phyloP scores from a whole-genome alignment of 2,113 vertebrate species.

The Tachysurus vachellii region DNA sequence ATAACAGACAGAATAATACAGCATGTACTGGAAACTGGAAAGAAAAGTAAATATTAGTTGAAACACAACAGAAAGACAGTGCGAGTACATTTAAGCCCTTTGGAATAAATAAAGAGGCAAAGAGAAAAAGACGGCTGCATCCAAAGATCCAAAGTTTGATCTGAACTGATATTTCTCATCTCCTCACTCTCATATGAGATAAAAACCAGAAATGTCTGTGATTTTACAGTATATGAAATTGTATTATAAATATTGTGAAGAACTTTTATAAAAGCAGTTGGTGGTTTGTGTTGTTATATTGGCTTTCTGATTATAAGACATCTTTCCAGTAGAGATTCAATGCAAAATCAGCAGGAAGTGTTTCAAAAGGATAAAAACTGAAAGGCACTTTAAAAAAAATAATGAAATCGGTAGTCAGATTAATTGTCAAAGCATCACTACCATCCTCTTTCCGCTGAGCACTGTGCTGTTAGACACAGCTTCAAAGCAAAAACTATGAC shows the following conservation, averaged over 20 bases:
- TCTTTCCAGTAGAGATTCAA: background rate
- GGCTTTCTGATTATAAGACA: background rate
- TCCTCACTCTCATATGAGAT: background rate
- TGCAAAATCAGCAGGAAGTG: background rate
- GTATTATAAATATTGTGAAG: background rate
- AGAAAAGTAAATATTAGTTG: background rate
- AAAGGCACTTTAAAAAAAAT: background rate
- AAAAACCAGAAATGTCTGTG: background rate
- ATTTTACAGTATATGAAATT: background rate
- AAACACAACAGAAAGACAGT: conserved; percentile 27
- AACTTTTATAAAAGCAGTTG: background rate
- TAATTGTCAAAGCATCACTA: conserved; percentile 22
- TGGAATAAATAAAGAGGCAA: conserved; percentile 1
- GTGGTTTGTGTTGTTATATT: background rate
- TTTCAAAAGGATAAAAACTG: background rate
- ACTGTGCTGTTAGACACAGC: conserved; percentile 1
- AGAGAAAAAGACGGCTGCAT: background rate
- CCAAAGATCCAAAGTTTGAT: background rate
- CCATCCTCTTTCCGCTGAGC: background rate
- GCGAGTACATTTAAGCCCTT: conserved; percentile 1
- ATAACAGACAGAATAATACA: background rate
- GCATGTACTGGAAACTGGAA: background rate
- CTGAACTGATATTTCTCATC: background rate
- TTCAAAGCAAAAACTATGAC: background rate
- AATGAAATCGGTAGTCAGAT: conserved; percentile 20